These are phyloP conservation scores for Guaruba guarouba DNA, from an alignment of 2,113 vertebrate genomes.

Conservation along the genomic window DNA sequence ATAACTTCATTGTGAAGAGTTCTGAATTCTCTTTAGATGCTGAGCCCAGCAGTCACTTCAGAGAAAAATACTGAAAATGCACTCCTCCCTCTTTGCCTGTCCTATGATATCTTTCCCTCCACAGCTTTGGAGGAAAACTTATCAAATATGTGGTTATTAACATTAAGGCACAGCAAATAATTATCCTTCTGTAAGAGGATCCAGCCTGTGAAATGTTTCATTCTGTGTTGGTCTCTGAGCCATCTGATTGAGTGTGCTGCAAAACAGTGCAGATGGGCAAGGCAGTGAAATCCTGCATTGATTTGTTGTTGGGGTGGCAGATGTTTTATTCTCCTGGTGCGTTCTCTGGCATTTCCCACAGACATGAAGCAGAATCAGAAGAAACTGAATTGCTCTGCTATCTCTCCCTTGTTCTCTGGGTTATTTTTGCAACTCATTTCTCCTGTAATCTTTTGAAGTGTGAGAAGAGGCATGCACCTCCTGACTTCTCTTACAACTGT, in stretches of 20 bases:
- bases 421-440: slow-evolving; percentile 8
- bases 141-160: background rate
- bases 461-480: background rate
- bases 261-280: background rate
- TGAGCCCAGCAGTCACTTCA: background rate
- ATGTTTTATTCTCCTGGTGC: slow-evolving; percentile 35
- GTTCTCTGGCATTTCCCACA: background rate
- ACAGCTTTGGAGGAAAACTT: background rate
- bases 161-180: background rate
- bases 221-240: background rate
- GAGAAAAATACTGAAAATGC: background rate
- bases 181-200: background rate
- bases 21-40: background rate
- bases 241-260: background rate
- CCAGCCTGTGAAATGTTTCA: background rate
- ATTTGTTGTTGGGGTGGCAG: slow-evolving; percentile 26
- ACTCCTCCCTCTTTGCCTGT: background rate
- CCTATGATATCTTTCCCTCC: fast-evolving
- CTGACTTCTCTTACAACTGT: background rate
- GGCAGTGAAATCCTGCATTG: background rate
- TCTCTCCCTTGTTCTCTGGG: background rate
- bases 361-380: slow-evolving; percentile 14
- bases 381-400: slow-evolving; percentile 3
- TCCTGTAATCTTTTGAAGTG: background rate
- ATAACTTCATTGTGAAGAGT: background rate